Evolutionary conservation across 2,888 invertebrate species (phyloP).

Genomic region (Pheosia tremula): DNA sequence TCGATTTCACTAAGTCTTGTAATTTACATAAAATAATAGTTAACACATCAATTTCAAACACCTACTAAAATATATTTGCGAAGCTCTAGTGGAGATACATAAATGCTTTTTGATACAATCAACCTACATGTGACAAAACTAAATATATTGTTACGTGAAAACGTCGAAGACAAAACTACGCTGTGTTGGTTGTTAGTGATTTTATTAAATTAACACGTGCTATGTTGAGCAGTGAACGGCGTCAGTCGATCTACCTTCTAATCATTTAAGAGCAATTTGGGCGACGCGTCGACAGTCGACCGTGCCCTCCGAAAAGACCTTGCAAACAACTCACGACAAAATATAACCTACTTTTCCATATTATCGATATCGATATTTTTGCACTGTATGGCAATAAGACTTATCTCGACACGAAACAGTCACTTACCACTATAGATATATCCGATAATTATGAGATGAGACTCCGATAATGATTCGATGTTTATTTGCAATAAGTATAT

Average conservation of each 20-base stretch:
- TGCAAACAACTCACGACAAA: conserved; percentile 14
- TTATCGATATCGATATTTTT: conserved; percentile 14
- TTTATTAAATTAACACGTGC: conserved; percentile 47
- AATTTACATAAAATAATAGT: conserved; percentile 72
- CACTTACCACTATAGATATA: conserved; percentile 17
- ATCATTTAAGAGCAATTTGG: conserved; percentile 25
- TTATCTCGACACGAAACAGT: conserved; percentile 17
- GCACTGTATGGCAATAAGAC: conserved; percentile 15
- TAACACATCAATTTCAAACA: conserved; percentile 67
- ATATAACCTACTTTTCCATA: conserved; percentile 8
- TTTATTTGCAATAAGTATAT: conserved; percentile 13
- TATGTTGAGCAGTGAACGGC: conserved; percentile 61
- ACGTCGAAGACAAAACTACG: conserved; percentile 30
- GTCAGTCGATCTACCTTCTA: conserved; percentile 49
- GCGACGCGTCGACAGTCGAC: conserved; percentile 24
- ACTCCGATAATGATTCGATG: conserved; percentile 34
- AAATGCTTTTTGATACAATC: conserved; percentile 68
- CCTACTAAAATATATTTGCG: conserved; percentile 62
- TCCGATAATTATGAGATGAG: conserved; percentile 29
- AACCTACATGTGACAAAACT: conserved; percentile 22
- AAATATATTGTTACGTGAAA: conserved; percentile 31
- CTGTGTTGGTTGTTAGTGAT: conserved; percentile 40
- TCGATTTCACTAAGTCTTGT: conserved; percentile 83
- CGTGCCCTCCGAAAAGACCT: conserved; percentile 7
- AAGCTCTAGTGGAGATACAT: conserved; percentile 55